These are phyloP conservation scores for Cololabis saira DNA, from an alignment of 2,113 vertebrate genomes.

Conservation along the genomic window DNA sequence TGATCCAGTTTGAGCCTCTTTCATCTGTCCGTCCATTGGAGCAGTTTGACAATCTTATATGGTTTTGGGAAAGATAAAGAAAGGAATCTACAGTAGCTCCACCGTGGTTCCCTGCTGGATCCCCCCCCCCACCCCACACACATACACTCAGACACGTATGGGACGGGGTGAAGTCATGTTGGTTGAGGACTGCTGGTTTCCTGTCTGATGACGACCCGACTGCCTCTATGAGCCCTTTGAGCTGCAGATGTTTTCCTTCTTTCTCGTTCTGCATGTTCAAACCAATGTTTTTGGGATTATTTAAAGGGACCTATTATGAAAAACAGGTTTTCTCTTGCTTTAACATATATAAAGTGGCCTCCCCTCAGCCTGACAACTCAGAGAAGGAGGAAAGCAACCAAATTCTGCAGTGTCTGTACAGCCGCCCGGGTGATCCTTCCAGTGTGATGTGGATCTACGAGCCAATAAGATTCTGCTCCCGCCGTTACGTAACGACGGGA, in stretches of 20 bases:
- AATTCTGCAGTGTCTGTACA: too few relatives aligned
- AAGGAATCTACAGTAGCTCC: constrained; percentile 52
- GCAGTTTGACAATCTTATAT: constrained; percentile 46
- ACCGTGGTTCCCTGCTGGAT: constrained; percentile 47
- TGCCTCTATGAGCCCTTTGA: constrained; percentile 1
- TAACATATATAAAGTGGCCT: too few relatives aligned
- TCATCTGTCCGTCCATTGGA: background rate
- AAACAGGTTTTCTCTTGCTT: too few relatives aligned
- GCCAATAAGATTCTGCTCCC: too few relatives aligned
- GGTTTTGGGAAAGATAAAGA: constrained; percentile 46
- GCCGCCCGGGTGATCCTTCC: too few relatives aligned
- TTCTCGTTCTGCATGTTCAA: background rate
- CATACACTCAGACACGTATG: too few relatives aligned
- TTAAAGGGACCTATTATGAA: too few relatives aligned
- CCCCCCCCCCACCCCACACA: too few relatives aligned
- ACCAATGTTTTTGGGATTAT: background rate
- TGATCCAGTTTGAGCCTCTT: background rate
- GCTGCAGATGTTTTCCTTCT: background rate
- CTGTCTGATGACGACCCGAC: constrained; percentile 54
- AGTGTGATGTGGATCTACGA: too few relatives aligned
- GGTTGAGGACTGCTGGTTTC: constrained; percentile 60
- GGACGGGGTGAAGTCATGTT: constrained; percentile 65
- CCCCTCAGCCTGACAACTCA: too few relatives aligned
- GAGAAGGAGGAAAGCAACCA: too few relatives aligned
- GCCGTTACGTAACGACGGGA: too few relatives aligned